These are phyloP conservation scores for Drosophila kuntzei DNA, from an alignment of 2,888 invertebrate genomes.

Conservation along the genomic window DNA sequence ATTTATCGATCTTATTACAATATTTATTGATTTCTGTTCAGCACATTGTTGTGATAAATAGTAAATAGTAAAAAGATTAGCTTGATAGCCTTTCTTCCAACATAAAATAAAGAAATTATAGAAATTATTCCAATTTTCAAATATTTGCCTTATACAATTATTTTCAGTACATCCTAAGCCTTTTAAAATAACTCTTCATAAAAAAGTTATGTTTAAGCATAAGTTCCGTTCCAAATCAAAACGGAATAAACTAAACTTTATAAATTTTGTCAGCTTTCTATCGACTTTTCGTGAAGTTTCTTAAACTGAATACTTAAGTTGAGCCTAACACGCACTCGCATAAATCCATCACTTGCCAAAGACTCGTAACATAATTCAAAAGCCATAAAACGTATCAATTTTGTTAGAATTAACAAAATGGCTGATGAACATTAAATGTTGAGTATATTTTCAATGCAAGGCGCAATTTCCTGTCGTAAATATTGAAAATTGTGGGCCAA, in stretches of 20 bases:
- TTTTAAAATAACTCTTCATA: background rate
- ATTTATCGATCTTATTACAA: background rate
- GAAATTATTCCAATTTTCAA: background rate
- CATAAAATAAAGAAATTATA: background rate
- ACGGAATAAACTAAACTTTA: conserved; percentile 9
- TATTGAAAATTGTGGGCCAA: conserved; percentile 77
- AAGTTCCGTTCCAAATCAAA: conserved; percentile 2
- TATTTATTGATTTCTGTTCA: too few species aligned
- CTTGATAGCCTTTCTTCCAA: background rate
- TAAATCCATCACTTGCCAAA: conserved; percentile 72
- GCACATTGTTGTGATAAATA: background rate
- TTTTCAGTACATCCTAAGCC: background rate
- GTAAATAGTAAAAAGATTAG: background rate
- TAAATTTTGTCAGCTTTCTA: conserved; percentile 34
- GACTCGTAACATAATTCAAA: conserved; percentile 59
- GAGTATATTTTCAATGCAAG: conserved; percentile 68
- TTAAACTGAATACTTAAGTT: conserved; percentile 1
- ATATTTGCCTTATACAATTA: background rate
- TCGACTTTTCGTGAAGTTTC: background rate
- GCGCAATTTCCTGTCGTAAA: conserved; percentile 83
- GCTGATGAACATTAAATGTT: conserved; percentile 32
- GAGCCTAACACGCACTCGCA: conserved; percentile 62
- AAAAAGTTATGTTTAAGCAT: background rate
- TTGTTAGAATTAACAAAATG: conserved; percentile 46
- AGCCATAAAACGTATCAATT: conserved; percentile 56